Percentiles rank a stretch among this genome's conserved stretches.
These are phyloP conservation scores for Megaleporinus macrocephalus DNA, from an alignment of 2,113 vertebrate species.

Conservation along the genomic window DNA sequence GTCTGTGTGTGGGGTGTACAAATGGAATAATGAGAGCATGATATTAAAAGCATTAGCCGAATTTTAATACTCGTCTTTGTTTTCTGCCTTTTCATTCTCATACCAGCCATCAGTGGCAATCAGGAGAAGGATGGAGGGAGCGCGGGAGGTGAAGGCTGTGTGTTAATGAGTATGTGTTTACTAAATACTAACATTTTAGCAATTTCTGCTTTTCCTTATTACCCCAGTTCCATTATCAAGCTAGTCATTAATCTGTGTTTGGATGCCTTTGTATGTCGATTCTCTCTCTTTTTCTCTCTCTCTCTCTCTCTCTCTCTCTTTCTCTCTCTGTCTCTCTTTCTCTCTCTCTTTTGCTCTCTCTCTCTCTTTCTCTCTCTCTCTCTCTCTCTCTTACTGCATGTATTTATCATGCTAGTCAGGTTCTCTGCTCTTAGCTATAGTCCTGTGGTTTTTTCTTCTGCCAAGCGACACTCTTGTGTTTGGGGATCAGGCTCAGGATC, in stretches of 20 bases:
- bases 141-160: too few relatives aligned
- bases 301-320: conserved; percentile 2
- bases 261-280: conserved; percentile 1
- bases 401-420: conserved; percentile 35
- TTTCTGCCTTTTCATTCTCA: conserved; percentile 12
- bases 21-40: background rate
- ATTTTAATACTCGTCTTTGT: background rate
- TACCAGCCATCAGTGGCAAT: background rate
- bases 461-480: background rate
- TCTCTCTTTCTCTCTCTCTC: background rate
- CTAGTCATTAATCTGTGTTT: background rate
- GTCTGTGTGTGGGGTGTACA: background rate
- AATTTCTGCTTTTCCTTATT: too few relatives aligned
- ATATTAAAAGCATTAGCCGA: background rate
- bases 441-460: background rate
- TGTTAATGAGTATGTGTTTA: too few relatives aligned
- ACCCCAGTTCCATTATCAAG: too few relatives aligned
- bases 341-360: background rate
- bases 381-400: too few relatives aligned
- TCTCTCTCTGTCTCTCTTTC: background rate
- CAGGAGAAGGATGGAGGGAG: too few relatives aligned
- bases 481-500: conserved; percentile 8
- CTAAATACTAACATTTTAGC: too few relatives aligned
- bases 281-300: background rate
- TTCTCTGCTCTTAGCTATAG: conserved; percentile 14